Percentiles rank a stretch among this genome's conserved stretches.
These are phyloP conservation scores for Drosophila seguyi DNA, from an alignment of 1,140 invertebrate genomes.

Conservation along the genomic window DNA sequence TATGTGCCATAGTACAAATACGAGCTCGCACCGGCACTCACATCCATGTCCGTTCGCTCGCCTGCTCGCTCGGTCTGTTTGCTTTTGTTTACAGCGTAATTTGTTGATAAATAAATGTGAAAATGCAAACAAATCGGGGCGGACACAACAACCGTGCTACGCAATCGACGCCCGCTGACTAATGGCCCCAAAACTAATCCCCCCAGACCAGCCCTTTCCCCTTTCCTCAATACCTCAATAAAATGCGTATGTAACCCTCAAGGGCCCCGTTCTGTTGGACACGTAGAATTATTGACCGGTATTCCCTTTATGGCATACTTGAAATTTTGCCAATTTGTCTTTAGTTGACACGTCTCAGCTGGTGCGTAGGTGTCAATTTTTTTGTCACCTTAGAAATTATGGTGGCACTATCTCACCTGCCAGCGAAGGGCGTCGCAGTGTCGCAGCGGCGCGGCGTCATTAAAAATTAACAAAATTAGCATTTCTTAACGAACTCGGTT, in stretches of 20 bases:
- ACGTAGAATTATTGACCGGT: conserved; percentile 49
- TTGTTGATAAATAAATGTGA: conserved; percentile 75
- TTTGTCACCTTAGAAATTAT: conserved; percentile 40
- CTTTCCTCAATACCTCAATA: not conserved
- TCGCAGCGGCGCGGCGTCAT: conserved; percentile 29
- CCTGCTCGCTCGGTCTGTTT: conserved; percentile 30
- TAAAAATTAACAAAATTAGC: conserved; percentile 52
- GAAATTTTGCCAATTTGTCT: conserved; percentile 58
- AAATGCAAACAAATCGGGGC: conserved; percentile 75
- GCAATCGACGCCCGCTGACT: conserved; percentile 58
- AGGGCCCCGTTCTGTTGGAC: conserved; percentile 43
- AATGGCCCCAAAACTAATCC: conserved; percentile 39
- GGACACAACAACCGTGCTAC: conserved; percentile 56
- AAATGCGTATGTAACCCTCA: not conserved
- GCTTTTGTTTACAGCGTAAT: conserved; percentile 75
- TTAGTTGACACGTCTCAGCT: conserved; percentile 51
- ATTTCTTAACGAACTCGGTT: conserved; percentile 56
- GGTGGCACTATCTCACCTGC: conserved; percentile 27
- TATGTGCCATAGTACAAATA: conserved; percentile 40
- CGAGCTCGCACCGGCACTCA: conserved; percentile 4
- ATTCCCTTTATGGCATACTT: conserved; percentile 41
- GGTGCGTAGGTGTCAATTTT: conserved; percentile 46
- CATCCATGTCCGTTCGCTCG: conserved; percentile 8
- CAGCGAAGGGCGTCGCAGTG: conserved; percentile 27
- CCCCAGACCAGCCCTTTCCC: not conserved